These are phyloP conservation scores for Uria aalge DNA, from an alignment of 2,113 vertebrate species.

Conservation along the genomic window DNA sequence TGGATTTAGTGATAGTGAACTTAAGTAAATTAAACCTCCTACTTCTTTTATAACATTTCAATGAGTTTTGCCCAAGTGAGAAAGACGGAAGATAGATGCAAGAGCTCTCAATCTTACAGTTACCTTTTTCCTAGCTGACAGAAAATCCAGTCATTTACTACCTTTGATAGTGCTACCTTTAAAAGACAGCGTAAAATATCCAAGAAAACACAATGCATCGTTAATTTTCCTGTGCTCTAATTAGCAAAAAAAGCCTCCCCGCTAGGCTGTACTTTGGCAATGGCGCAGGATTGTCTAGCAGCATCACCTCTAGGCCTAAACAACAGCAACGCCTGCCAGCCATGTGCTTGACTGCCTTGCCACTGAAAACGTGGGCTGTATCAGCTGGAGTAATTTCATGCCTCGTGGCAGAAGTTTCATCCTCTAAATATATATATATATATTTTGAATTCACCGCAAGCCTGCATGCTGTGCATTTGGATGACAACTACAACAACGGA, in stretches of 20 bases:
- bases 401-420: not conserved
- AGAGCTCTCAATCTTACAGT: not conserved
- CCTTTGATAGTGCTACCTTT: not conserved
- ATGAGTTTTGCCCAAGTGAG: not conserved
- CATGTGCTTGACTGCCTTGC: not conserved
- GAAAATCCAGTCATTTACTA: not conserved
- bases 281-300: not conserved
- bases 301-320: not conserved
- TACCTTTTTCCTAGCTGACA: not conserved
- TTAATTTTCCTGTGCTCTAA: not conserved
- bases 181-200: not conserved
- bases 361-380: fast-evolving
- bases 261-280: not conserved
- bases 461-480: not conserved
- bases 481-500: not conserved
- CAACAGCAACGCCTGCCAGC: not conserved
- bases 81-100: not conserved
- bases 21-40: not conserved
- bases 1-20: not conserved
- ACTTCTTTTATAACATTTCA: not conserved
- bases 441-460: not conserved
- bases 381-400: not conserved
- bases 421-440: fast-evolving
- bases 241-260: not conserved
- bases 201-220: not conserved